These are phyloP conservation scores for Ceratoteleas bidentatus DNA, from an alignment of 1,140 invertebrate genomes.

Conservation along the genomic window DNA sequence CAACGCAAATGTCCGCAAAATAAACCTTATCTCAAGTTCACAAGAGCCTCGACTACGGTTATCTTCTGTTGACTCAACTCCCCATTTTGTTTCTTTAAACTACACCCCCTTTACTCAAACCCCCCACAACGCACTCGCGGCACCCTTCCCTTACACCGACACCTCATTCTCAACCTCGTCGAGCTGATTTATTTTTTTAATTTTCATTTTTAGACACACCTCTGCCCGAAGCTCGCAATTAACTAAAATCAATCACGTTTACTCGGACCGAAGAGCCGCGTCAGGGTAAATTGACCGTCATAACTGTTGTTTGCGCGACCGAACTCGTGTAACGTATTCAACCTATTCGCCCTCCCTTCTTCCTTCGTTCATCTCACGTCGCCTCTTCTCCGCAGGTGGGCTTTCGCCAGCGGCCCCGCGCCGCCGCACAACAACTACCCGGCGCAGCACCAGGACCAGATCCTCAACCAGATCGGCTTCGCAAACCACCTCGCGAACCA, in stretches of 20 bases:
- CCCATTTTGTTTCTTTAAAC: too few species aligned
- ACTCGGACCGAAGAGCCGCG: slow-evolving; percentile 13
- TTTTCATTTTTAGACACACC: slow-evolving; percentile 39
- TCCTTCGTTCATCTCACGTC: too few species aligned
- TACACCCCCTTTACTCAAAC: too few species aligned
- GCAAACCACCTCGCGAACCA: slow-evolving; percentile 75
- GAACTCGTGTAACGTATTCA: slow-evolving; percentile 19
- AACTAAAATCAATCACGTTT: slow-evolving; percentile 27
- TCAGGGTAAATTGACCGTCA: slow-evolving; percentile 34
- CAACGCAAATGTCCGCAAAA: too few species aligned
- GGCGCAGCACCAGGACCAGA: slow-evolving; percentile 74
- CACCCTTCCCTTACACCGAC: too few species aligned
- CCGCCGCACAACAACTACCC: slow-evolving; percentile 72
- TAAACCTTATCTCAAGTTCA: too few species aligned
- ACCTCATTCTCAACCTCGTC: not conserved
- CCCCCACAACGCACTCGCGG: too few species aligned
- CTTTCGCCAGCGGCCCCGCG: slow-evolving; percentile 70
- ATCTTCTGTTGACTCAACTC: too few species aligned
- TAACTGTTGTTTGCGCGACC: slow-evolving; percentile 1
- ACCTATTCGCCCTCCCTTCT: too few species aligned
- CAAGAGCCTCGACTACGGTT: too few species aligned
- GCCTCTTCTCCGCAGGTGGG: too few species aligned
- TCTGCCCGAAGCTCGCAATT: slow-evolving; percentile 24
- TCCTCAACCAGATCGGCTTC: slow-evolving; percentile 75
- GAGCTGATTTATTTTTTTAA: slow-evolving; percentile 33